A percentile compares a stretch with the other conserved stretches of the same genome.
phyloP scores from a whole-genome alignment of 37 sponge, comb jelly and placozoan species.

The Beroe ovata region DNA sequence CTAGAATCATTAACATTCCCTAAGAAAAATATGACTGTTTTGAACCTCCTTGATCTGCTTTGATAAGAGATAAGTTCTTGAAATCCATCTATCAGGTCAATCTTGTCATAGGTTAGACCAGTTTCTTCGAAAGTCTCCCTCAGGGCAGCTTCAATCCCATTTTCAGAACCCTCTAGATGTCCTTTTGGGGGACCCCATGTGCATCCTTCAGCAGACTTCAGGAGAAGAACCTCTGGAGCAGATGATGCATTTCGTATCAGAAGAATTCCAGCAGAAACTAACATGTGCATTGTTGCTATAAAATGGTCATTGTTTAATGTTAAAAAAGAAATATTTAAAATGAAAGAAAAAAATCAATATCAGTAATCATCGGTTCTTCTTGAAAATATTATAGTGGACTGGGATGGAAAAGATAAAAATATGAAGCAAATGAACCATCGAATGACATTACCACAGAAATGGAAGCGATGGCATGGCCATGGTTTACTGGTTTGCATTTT shows the following conservation, averaged over 20 bases:
- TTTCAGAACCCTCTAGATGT: constrained; percentile 29
- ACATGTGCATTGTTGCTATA: constrained; percentile 46
- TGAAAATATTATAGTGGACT: no score
- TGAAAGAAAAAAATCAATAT: no score
- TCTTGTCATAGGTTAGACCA: constrained; percentile 15
- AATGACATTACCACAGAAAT: no score
- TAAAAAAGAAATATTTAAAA: no score
- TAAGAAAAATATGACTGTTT: constrained; percentile 55
- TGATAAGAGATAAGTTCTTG: constrained; percentile 37
- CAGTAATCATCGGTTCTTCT: no score
- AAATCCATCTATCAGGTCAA: constrained; percentile 48
- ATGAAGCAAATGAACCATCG: no score
- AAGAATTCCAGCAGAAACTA: constrained; percentile 57
- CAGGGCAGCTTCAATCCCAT: constrained; percentile 41
- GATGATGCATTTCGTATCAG: constrained; percentile 10
- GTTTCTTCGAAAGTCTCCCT: constrained; percentile 63
- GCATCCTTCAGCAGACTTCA: constrained; percentile 49
- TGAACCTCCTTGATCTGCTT: constrained; percentile 37
- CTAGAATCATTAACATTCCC: neutral
- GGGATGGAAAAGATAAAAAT: no score
- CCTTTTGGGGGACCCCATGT: constrained; percentile 54
- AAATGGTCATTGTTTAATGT: no score
- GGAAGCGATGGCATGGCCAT: no score
- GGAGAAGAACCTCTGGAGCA: constrained; percentile 10
- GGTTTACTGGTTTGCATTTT: no score